Conservation (phyloP, 2,888 invertebrate genomes). For the Abscondita cerata region DNA sequence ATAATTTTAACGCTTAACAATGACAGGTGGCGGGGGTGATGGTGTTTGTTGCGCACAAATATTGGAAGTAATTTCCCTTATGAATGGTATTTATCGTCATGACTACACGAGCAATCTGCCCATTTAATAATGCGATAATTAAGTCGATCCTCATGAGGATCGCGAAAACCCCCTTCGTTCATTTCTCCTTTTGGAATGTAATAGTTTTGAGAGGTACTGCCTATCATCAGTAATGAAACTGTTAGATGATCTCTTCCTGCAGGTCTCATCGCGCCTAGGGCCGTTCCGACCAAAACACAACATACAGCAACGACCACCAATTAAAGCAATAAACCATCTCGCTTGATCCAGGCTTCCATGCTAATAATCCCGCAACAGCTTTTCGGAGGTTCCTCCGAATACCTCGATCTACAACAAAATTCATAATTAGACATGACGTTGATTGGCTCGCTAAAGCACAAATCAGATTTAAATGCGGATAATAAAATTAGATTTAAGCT, state of each 20-base stretch:
- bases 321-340: constrained; percentile 79
- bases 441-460: too few species aligned
- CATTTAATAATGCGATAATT: constrained; percentile 54
- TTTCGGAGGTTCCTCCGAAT: constrained; percentile 66
- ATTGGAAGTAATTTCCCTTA: constrained; percentile 28
- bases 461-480: too few species aligned
- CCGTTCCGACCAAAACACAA: constrained; percentile 83
- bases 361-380: constrained; percentile 78
- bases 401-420: constrained; percentile 51
- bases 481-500: too few species aligned
- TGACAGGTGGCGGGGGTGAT: neutral
- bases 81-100: constrained; percentile 38
- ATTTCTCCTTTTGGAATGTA: too few species aligned
- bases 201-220: constrained; percentile 61
- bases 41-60: constrained; percentile 5
- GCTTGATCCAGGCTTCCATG: constrained; percentile 74
- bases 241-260: constrained; percentile 84
- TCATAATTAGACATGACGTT: too few species aligned
- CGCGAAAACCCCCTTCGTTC: constrained; percentile 17
- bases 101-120: constrained; percentile 50
- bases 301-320: constrained; percentile 80
- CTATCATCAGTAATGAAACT: constrained; percentile 84
- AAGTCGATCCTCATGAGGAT: constrained; percentile 45
- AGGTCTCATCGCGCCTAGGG: constrained; percentile 82
- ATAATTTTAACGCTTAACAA: neutral